phyloP scores from a whole-genome alignment of 2,888 invertebrate genomes.

The Nebria brevicollis region DNA sequence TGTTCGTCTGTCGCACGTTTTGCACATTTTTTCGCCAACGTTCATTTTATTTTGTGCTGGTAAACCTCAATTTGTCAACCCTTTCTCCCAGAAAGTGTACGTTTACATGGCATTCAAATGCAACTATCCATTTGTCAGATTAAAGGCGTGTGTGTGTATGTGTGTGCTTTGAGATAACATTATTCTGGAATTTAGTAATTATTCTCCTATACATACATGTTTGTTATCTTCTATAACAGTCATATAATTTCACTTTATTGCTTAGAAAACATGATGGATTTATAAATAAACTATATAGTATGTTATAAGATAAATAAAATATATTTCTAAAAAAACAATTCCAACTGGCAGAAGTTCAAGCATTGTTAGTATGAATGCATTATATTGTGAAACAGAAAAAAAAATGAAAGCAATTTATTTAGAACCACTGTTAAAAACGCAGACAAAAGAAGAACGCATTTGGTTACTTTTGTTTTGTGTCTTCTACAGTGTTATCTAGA shows the following conservation, averaged over 20 bases:
- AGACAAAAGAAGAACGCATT: neutral
- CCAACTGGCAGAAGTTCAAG: too few species aligned
- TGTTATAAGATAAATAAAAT: too few species aligned
- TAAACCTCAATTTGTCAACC: slow-evolving; percentile 20
- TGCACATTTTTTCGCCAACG: slow-evolving; percentile 23
- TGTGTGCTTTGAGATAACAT: slow-evolving; percentile 9
- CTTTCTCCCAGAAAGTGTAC: slow-evolving; percentile 2
- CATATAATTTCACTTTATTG: neutral
- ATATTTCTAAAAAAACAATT: too few species aligned
- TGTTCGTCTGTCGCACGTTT: slow-evolving; percentile 36
- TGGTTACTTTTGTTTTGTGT: neutral
- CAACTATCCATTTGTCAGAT: neutral
- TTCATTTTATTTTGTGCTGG: slow-evolving; percentile 17
- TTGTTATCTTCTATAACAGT: neutral
- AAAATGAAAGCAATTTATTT: neutral
- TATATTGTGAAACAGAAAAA: neutral
- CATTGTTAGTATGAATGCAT: too few species aligned
- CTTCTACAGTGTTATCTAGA: neutral
- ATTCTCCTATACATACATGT: slow-evolving; percentile 2
- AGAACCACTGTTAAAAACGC: neutral
- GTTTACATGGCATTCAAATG: neutral
- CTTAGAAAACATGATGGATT: neutral
- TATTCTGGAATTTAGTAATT: neutral
- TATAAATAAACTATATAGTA: neutral
- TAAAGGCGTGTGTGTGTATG: neutral